Percentiles rank a stretch among this genome's conserved stretches.
phyloP scores from a whole-genome alignment of 2,797 vertebrate genomes.

The Notolepis coatsorum region DNA sequence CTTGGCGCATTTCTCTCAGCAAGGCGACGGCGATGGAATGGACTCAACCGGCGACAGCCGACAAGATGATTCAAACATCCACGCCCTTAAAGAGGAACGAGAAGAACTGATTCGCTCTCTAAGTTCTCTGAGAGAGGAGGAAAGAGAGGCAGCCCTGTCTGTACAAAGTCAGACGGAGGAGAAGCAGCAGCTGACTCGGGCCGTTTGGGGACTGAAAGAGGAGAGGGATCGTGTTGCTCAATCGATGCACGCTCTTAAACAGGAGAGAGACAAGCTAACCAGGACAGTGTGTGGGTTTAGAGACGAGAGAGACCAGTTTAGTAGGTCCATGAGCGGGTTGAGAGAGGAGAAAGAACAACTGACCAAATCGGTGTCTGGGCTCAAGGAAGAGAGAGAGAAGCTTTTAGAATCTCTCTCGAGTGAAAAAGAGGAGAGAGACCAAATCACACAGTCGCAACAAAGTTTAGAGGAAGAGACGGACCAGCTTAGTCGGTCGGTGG shows the following conservation, averaged over 20 bases:
- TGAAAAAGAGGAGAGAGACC: slow-evolving; percentile 51
- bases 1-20: slow-evolving; percentile 14
- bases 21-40: not conserved
- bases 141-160: slow-evolving; percentile 50
- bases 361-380: slow-evolving; percentile 33
- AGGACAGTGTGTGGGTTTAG: slow-evolving; percentile 52
- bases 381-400: slow-evolving; percentile 53
- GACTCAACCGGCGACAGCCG: slow-evolving; percentile 12
- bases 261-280: slow-evolving; percentile 63
- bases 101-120: slow-evolving; percentile 49
- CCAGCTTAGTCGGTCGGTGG: slow-evolving; percentile 46
- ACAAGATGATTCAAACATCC: slow-evolving; percentile 25
- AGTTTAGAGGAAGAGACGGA: slow-evolving; percentile 56
- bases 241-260: slow-evolving; percentile 54
- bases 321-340: slow-evolving; percentile 36
- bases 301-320: slow-evolving; percentile 56
- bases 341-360: slow-evolving; percentile 63
- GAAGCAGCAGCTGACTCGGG: slow-evolving; percentile 77
- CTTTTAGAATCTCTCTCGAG: slow-evolving; percentile 47
- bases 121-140: slow-evolving; percentile 68
- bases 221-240: slow-evolving; percentile 62
- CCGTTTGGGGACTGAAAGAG: slow-evolving; percentile 74
- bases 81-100: slow-evolving; percentile 62
- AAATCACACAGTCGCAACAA: slow-evolving; percentile 39
- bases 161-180: slow-evolving; percentile 73